Conservation (phyloP, 1,140 invertebrate genomes). For the Ephestia elutella region DNA sequence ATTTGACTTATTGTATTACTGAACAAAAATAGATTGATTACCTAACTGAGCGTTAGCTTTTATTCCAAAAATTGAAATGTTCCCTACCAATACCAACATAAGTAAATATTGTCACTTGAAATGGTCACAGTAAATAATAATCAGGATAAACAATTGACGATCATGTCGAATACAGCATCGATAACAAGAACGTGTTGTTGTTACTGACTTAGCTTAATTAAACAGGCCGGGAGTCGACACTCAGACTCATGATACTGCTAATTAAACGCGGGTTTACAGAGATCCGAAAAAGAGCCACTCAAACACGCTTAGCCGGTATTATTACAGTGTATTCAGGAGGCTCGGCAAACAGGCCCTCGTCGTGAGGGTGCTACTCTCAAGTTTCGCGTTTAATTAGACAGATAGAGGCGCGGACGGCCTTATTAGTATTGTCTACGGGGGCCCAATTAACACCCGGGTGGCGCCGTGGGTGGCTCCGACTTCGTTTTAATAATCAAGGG, state of each 20-base stretch:
- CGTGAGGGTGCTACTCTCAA: conserved; percentile 70
- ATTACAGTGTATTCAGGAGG: conserved; percentile 71
- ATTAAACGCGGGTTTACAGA: conserved; percentile 71
- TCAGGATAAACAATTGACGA: conserved; percentile 18
- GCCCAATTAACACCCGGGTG: conserved; percentile 70
- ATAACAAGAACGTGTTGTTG: conserved; percentile 58
- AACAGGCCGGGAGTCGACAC: conserved; percentile 66
- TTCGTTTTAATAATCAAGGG: conserved; percentile 72
- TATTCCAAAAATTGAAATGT: too few species aligned
- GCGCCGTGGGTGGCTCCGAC: conserved; percentile 60
- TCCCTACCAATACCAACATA: too few species aligned
- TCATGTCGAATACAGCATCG: conserved; percentile 27
- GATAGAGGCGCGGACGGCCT: conserved; percentile 70
- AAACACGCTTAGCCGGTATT: conserved; percentile 72
- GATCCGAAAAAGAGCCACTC: conserved; percentile 72
- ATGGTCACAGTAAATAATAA: conserved; percentile 7
- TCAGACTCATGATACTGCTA: conserved; percentile 71
- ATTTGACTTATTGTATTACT: too few species aligned
- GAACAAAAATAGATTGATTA: too few species aligned
- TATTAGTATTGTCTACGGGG: conserved; percentile 74
- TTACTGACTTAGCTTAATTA: conserved; percentile 73
- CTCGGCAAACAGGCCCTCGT: conserved; percentile 65
- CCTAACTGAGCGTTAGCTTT: too few species aligned
- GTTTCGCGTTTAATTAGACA: conserved; percentile 74
- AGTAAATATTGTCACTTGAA: too few species aligned